These are phyloP conservation scores for Polyodon spathula DNA, from an alignment of 2,113 vertebrate species.

Conservation along the genomic window DNA sequence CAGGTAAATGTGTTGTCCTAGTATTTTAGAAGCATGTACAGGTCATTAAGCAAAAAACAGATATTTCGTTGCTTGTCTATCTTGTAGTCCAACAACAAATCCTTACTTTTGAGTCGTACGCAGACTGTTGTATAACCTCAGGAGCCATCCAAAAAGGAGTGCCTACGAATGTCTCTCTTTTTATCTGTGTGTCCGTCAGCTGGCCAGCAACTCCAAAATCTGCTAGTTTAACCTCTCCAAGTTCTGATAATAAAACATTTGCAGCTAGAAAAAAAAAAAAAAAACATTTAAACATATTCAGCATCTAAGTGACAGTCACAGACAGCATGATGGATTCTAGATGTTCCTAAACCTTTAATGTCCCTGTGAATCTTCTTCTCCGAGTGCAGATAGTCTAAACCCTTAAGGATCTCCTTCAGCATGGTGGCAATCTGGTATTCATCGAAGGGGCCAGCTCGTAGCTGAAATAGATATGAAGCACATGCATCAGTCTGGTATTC, in stretches of 20 bases:
- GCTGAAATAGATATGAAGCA: constrained; percentile 37
- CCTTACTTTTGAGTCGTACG: constrained; percentile 78
- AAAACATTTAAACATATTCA: constrained; percentile 12
- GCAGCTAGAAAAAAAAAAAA: constrained; percentile 52
- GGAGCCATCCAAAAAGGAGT: constrained; percentile 86
- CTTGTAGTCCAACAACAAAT: neutral
- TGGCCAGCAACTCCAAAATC: constrained; percentile 83
- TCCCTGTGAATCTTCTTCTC: constrained; percentile 88
- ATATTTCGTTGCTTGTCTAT: no score
- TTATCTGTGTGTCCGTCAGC: constrained; percentile 80
- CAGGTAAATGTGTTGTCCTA: no score
- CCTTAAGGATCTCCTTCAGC: constrained; percentile 82
- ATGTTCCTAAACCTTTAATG: constrained; percentile 67
- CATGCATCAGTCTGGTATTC: constrained; percentile 68
- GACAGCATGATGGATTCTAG: constrained; percentile 16
- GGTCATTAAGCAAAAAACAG: no score
- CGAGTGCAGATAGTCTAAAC: constrained; percentile 80
- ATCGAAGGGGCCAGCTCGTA: constrained; percentile 76
- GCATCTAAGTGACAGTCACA: constrained; percentile 12
- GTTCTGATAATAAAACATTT: constrained; percentile 78
- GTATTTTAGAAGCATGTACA: no score
- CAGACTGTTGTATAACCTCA: constrained; percentile 81
- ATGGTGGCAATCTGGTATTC: constrained; percentile 84
- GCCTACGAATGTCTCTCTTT: constrained; percentile 80
- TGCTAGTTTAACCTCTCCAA: constrained; percentile 78